Base-by-base conservation (phyloP, 1,140 invertebrate genomes). In the Ectropis grisescens region DNA sequence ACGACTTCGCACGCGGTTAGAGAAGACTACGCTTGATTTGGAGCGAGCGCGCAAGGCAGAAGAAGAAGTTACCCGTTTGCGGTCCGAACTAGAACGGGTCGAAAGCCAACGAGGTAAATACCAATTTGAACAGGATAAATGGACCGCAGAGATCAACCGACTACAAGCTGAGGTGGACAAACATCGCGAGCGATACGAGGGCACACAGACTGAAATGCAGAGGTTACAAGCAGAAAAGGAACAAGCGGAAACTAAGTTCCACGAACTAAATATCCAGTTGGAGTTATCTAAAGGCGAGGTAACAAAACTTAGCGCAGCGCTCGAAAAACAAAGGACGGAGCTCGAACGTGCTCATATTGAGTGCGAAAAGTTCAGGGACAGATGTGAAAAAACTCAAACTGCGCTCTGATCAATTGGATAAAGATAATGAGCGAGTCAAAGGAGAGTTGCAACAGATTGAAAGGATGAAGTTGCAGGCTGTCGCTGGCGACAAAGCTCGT, bases 81-180 rank as follows among this genome's bases (percentile, higher is more conserved):
- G 89, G 32, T 85, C 87, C 33, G 91, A 93, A 62, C 76, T 93
- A 55, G 90, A 92, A 57, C 85, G 90, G 50, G 87, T 87, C 52
- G 91, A 94, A 60, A 87, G 86, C 43, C 87, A 89, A 37, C 88
- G 90, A 84, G 89, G 90, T 85, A 95, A 95, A 89, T 94, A 92
- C 82, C 90, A 92, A 74, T 90, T 92, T 72, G 92, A 94, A 82
- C 90, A 92, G 67, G 93, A 95, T 69, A 93, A 93, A 53, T 89
- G 88, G 82, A 85, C 84, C 86, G 75, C 56, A 32, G 76, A 81
- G 56, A 31, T 81, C 42, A 72, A 58, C 35, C 53, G 71, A 61
- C 56, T 81, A 47, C 76, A 81, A 58, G 51, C 85, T 72, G 72
- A 90, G 60, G 79, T 88, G 31, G 91, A 92, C 28, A 91, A 91